Base-by-base conservation (phyloP, 2,888 invertebrate species). In the Nomada fucata region DNA sequence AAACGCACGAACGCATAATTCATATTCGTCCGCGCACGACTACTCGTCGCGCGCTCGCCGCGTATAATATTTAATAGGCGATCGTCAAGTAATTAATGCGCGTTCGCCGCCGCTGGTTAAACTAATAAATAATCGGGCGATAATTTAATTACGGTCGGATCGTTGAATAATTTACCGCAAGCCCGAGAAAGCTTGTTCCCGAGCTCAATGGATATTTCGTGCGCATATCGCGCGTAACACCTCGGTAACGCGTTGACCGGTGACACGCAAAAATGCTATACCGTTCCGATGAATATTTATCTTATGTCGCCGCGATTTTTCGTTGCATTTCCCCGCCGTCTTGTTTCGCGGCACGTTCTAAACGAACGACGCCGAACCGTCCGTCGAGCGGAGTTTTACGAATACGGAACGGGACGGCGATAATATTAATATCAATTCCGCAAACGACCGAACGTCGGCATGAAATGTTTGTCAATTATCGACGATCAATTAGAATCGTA, bases 1-100 rank as follows among this genome's bases (percentile, higher is more conserved):
- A 65, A 82, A 76, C 26, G 50, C 61, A 23, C 67, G 26, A 70
- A 70, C 70, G 61, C 74, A 70, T 75, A 75, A 82, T 75, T 82
- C 72, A 71, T 79, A 75, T 71, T 63, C 44, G 18, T 18, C 55
- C 44, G 20, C 44, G 53, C 53, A 42, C 36, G 52, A 50, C 57
- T 78, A 64, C 78, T 78, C 78, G 78, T 78, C 78, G 67, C 26
- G 42, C 55, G 55, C 74, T 79, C 63, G 36, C 71, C 36, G 23
- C 57, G 61, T 52, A 67, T 57, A 63, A 79, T 76, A 71, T 75
- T 79, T 65, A 59, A 64, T 55, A 61, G 52, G 47, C n/a, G 23
- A 68, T 71, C 69, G 53, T 55, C 29, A 15, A 36, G 57, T 15
- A 76, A 76, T 82, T 82, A 79, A 80, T 69, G 57, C 71, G 23